A percentile compares a stretch with the other conserved stretches of the same genome.
Conservation (phyloP, 2,113 vertebrate genomes). For the Pseudopodoces humilis region DNA sequence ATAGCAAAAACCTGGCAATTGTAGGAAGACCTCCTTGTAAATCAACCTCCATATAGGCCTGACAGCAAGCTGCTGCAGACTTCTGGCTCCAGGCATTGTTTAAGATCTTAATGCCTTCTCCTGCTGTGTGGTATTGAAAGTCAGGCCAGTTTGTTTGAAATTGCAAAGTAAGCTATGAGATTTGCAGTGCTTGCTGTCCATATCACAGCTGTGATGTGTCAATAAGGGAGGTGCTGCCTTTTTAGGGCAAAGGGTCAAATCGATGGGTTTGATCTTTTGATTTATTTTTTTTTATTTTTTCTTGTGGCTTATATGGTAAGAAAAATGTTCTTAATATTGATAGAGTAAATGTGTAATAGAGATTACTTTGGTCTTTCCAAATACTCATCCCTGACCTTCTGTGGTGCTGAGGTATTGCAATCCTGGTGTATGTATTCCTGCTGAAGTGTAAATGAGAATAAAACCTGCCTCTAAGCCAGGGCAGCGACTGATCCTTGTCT, state of each 20-base stretch:
- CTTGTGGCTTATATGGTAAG: background rate
- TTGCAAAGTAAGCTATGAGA: background rate
- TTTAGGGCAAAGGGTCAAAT: background rate
- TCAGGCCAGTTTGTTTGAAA: constrained; percentile 1
- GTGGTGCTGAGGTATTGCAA: background rate
- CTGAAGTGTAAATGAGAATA: background rate
- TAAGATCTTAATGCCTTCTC: constrained; percentile 7
- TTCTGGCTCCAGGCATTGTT: background rate
- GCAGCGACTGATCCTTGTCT: background rate
- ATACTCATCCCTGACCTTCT: background rate
- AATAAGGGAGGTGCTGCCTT: background rate
- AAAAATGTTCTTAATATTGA: background rate
- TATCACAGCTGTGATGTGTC: background rate
- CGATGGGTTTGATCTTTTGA: background rate
- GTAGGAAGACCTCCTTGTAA: background rate
- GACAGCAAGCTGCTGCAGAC: constrained; percentile 14
- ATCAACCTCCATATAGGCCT: background rate
- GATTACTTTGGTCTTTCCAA: background rate
- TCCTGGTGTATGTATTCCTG: background rate
- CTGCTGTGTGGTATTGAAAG: constrained; percentile 4
- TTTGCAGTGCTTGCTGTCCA: background rate
- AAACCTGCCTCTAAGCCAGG: background rate
- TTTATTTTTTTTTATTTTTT: background rate
- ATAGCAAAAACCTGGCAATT: background rate
- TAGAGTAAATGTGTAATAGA: background rate